Conservation (phyloP, 2,888 invertebrate genomes). For the Mayetiola destructor region DNA sequence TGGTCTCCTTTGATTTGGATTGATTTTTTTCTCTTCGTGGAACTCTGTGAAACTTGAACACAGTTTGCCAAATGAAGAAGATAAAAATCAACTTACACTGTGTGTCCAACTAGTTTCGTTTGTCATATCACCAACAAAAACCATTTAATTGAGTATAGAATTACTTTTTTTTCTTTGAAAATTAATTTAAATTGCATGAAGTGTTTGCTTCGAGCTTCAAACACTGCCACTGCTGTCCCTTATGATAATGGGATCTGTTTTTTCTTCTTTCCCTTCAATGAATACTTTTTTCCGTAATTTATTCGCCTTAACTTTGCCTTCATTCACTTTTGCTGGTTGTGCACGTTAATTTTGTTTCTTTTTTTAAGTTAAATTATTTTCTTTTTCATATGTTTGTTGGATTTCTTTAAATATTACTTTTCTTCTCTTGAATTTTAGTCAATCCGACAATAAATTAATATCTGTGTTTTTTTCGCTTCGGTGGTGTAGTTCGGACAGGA, state of each 20-base stretch:
- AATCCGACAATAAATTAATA: no score
- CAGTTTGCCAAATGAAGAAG: no score
- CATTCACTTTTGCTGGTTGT: background rate
- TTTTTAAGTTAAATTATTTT: background rate
- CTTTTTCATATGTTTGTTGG: background rate
- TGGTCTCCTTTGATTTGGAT: no score
- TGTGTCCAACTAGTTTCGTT: no score
- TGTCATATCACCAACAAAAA: no score
- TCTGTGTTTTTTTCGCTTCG: background rate
- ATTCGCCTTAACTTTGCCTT: background rate
- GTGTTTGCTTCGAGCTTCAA: background rate
- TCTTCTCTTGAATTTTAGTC: background rate
- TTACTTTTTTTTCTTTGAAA: no score
- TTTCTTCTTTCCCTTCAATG: slow-evolving; percentile 3
- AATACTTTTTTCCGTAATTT: no score
- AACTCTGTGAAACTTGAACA: no score
- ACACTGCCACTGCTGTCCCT: slow-evolving; percentile 6
- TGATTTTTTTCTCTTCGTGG: no score
- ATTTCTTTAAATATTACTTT: background rate
- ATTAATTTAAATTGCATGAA: background rate
- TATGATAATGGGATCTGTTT: slow-evolving; percentile 7
- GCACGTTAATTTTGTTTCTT: slow-evolving; percentile 1
- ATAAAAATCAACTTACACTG: no score
- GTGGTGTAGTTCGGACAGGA: background rate
- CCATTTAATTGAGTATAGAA: no score